phyloP scores from a whole-genome alignment of 2,888 invertebrate species.

The Latrodectus hesperus region DNA sequence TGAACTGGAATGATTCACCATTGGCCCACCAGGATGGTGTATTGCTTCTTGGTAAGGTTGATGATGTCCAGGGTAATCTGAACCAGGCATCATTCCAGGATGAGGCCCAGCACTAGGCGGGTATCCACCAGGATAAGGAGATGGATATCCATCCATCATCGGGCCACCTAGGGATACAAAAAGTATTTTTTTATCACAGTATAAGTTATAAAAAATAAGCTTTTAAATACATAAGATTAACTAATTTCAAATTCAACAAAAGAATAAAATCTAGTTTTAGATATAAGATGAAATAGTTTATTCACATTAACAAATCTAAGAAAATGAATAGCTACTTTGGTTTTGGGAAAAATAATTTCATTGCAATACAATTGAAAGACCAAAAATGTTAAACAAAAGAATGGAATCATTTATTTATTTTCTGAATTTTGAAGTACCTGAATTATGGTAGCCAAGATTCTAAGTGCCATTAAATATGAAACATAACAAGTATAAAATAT shows the following conservation, averaged over 20 bases:
- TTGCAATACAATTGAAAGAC: too few relatives aligned
- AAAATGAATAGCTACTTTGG: too few relatives aligned
- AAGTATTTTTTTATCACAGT: not conserved
- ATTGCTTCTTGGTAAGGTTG: conserved; percentile 69
- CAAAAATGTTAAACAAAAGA: too few relatives aligned
- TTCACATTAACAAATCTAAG: too few relatives aligned
- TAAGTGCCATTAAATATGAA: too few relatives aligned
- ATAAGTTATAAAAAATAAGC: not conserved
- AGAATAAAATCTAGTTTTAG: not conserved
- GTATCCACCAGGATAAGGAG: conserved; percentile 71
- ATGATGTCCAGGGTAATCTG: conserved; percentile 69
- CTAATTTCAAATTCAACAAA: not conserved
- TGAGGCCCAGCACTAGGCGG: conserved; percentile 70
- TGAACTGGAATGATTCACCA: conserved; percentile 73
- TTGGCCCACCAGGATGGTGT: conserved; percentile 47
- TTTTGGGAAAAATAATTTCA: too few relatives aligned
- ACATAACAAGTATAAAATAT: too few relatives aligned
- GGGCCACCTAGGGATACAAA: conserved; percentile 75
- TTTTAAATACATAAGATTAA: not conserved
- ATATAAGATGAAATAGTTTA: too few relatives aligned
- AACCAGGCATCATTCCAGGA: conserved; percentile 70
- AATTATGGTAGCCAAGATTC: too few relatives aligned
- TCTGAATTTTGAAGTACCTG: too few relatives aligned
- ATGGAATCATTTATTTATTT: too few relatives aligned
- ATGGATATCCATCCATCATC: conserved; percentile 82